phyloP scores from a whole-genome alignment of 2,113 vertebrate genomes.

The Cyprinodon variegatus region DNA sequence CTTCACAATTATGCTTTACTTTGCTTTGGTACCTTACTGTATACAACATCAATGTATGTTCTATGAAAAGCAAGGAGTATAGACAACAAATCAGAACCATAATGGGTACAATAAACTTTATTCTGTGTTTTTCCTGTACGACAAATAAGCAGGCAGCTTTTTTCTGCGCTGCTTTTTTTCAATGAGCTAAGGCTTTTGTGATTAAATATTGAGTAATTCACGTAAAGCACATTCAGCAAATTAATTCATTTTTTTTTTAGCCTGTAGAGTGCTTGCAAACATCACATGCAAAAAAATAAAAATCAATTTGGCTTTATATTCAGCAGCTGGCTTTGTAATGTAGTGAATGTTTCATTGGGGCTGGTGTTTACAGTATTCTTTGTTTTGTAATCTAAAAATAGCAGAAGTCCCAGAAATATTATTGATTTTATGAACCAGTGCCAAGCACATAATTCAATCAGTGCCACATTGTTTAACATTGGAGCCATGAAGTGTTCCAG shows the following conservation, averaged over 20 bases:
- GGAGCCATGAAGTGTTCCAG: constrained; percentile 19
- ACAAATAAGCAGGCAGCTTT: constrained; percentile 5
- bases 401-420: constrained; percentile 32
- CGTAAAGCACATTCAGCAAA: constrained; percentile 15
- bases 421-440: constrained; percentile 35
- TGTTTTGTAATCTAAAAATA: constrained; percentile 46
- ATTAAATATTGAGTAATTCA: constrained; percentile 7
- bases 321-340: constrained; percentile 49
- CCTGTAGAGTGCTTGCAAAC: constrained; percentile 45
- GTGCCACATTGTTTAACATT: constrained; percentile 27
- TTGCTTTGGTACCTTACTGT: background rate
- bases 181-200: constrained; percentile 8
- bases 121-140: background rate
- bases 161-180: constrained; percentile 2
- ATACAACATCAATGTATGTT: background rate
- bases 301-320: constrained; percentile 58
- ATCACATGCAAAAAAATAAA: constrained; percentile 30
- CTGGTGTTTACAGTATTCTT: constrained; percentile 47
- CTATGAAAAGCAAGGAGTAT: background rate
- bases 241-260: constrained; percentile 38
- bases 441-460: constrained; percentile 61
- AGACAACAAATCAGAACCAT: background rate
- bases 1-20: background rate
- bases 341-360: constrained; percentile 21
- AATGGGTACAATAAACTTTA: background rate